Conservation (phyloP, 2,888 invertebrate species). For the Phortica magna region DNA sequence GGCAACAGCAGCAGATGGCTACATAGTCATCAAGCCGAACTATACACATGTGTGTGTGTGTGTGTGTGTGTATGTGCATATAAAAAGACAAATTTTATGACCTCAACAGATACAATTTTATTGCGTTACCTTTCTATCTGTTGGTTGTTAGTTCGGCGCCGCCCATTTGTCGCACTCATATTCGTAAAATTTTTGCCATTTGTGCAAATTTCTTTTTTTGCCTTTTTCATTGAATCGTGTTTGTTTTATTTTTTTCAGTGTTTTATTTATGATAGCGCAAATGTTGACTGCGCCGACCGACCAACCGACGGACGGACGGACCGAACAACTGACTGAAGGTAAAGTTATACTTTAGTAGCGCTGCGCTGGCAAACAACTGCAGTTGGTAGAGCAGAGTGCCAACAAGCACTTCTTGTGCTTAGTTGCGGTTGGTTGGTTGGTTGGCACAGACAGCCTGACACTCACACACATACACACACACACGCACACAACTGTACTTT, state of each 20-base stretch:
- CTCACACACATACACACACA: background rate
- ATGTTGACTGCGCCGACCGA: background rate
- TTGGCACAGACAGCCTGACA: background rate
- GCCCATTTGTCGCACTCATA: conserved; percentile 23
- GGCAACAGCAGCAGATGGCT: background rate
- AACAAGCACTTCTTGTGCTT: background rate
- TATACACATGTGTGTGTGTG: too few relatives aligned
- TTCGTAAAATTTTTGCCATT: conserved; percentile 18
- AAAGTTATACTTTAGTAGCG: too few relatives aligned
- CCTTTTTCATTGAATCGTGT: background rate
- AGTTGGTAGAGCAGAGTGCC: too few relatives aligned
- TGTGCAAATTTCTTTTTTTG: background rate
- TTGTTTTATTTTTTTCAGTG: background rate
- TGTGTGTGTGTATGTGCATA: too few relatives aligned
- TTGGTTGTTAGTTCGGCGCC: background rate
- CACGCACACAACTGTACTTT: too few relatives aligned
- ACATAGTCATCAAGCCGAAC: background rate
- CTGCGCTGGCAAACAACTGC: too few relatives aligned
- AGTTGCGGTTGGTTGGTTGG: background rate
- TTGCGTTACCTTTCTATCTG: background rate
- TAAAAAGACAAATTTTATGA: conserved; percentile 21
- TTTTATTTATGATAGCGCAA: conserved; percentile 22
- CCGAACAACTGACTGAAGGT: too few relatives aligned
- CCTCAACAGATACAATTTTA: conserved; percentile 21
- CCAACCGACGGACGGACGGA: too few relatives aligned